Base-by-base conservation (phyloP, 2,888 invertebrate species). In the Caenorhabditis uteleia region DNA sequence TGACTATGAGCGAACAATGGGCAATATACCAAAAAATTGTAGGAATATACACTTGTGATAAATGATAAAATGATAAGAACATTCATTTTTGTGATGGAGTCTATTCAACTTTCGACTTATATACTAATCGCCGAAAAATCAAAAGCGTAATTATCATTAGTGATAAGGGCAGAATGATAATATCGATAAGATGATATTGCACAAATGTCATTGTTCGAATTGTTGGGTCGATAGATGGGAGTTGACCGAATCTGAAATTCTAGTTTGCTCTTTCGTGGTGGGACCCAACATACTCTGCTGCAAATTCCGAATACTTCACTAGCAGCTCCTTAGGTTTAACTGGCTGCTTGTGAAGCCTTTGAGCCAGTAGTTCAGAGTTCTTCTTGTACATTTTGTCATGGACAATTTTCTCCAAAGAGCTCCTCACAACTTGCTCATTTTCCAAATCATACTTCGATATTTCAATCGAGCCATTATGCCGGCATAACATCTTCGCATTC, bases 401-500 rank as follows among this genome's bases (percentile, higher is more conserved):
- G n/a, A 74, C 39, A 31, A 70, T 48, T n/a, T 27, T 38, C 20
- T 40, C 14, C 12, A 74, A 38, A 0, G 47, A 44, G 10, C 49
- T 40, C 18, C 54, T 39, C 2, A 70, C 8, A 12, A 23, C 46
- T n/a, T 67, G 47, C 8, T 31, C 33, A 16, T 56, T 46, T 10
- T 42, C 45, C 23, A 76, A 36, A 20, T 68, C 66, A 14, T 18
- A 45, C 43, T 72, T 70, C 5, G 53, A n/a, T 2, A 75, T 8
- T 3, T 46, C 36, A 16, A 69, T 57, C 5, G 65, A 73, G 3
- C 69, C 59, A 20, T 68, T 66, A 23, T 59, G 54, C 18, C 68
- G 23, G 14, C 50, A 51, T 16, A 71, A 31, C 68, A 73, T 68
- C 8, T 56, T 47, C 2, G 70, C 68, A 39, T 76, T 76, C 27